These are phyloP conservation scores for Dromiciops gliroides DNA, from an alignment of 2,113 vertebrate genomes.

Conservation along the genomic window DNA sequence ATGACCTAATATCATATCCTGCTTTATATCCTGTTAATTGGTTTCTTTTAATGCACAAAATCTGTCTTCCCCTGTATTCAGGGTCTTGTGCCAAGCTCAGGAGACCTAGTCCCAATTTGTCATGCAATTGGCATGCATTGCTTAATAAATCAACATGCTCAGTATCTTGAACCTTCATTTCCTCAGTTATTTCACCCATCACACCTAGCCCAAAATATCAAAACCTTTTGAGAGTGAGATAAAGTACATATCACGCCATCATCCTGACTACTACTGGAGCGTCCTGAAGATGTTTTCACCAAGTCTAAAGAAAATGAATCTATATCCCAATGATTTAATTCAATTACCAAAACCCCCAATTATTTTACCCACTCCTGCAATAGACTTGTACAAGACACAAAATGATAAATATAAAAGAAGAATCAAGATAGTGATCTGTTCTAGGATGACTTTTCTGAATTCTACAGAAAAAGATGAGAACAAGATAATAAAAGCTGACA, in stretches of 20 bases:
- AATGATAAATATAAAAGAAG: not conserved
- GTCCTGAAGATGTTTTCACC: not conserved
- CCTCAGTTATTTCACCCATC: not conserved
- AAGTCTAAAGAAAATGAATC: not conserved
- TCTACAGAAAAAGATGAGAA: not conserved
- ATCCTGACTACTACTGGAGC: not conserved
- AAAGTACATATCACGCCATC: not conserved
- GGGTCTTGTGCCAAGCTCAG: not conserved
- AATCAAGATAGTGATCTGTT: not conserved
- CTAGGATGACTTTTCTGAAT: not conserved
- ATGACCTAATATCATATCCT: not conserved
- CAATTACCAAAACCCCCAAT: not conserved
- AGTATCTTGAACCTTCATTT: not conserved
- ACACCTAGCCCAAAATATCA: not conserved
- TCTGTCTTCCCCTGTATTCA: not conserved
- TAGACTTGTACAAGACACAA: not conserved
- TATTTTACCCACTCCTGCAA: not conserved
- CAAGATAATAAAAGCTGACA: not conserved
- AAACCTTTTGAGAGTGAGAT: not conserved
- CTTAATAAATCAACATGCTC: not conserved
- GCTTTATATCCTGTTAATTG: not conserved
- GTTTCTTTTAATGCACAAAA: not conserved
- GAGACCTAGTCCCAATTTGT: not conserved
- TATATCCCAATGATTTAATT: not conserved
- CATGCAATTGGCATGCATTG: not conserved